A percentile compares a stretch with the other conserved stretches of the same genome.
These are phyloP conservation scores for Xenops minutus DNA, from an alignment of 2,797 vertebrate species.

Conservation along the genomic window DNA sequence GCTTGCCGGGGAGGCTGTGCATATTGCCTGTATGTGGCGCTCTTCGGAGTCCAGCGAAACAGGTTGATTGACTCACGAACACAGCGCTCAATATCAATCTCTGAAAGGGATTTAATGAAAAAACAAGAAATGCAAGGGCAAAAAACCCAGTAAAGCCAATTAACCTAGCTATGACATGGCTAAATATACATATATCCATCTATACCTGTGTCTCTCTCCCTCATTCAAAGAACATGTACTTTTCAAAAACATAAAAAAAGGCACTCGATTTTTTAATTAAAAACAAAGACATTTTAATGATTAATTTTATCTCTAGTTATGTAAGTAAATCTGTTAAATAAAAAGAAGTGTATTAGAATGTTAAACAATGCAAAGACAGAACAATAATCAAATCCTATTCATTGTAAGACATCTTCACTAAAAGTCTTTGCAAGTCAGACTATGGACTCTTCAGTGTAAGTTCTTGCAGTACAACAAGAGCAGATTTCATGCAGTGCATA, in stretches of 20 bases:
- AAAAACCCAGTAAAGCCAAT: not conserved
- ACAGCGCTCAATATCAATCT: constrained; percentile 96
- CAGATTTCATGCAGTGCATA: not conserved
- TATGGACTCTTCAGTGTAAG: not conserved
- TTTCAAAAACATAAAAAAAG: not conserved
- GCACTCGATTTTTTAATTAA: not conserved
- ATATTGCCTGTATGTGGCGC: constrained; percentile 91
- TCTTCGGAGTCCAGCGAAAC: constrained; percentile 96
- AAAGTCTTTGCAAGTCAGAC: not conserved
- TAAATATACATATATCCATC: not conserved
- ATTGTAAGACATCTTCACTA: not conserved
- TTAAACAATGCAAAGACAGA: not conserved
- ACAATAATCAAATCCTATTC: fast-evolving
- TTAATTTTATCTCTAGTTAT: not conserved
- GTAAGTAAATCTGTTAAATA: not conserved
- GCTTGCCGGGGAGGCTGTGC: constrained; percentile 83
- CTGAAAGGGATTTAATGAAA: constrained; percentile 64
- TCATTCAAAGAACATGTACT: fast-evolving
- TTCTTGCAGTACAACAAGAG: not conserved
- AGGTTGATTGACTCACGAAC: constrained; percentile 96
- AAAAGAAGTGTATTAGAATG: not conserved
- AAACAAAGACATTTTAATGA: not conserved
- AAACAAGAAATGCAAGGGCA: not conserved
- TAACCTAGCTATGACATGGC: not conserved
- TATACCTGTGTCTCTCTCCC: fast-evolving